Evolutionary conservation across 2,888 invertebrate genomes (phyloP), one percentile per base, ranked within the genome.

Genomic region (Lithophane semibrunnea): DNA sequence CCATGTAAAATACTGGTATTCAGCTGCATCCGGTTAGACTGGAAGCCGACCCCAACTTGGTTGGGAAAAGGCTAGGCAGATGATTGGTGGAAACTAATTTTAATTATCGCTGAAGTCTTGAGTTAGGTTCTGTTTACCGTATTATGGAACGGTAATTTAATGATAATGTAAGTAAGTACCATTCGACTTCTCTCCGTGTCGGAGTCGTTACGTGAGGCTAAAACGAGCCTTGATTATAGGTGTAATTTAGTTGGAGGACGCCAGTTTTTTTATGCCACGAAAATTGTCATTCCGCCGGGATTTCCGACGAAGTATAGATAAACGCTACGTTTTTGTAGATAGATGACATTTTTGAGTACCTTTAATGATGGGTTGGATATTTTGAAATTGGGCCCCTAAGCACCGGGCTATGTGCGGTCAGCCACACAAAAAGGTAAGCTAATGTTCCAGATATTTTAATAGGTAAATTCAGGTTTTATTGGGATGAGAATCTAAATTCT

Each of bases 241-340:
- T 92, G 92, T 92, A 94, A 95, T 94, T 94, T 94, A 86, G 92
- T 88, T 88, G 88, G 89, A 82, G 83, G 87, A 85, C 85, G 77
- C 66, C 24, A 49, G 82, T 87, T 94, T 94, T 94, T 94, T 94
- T 93, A 88, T 90, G 73, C 37, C 21, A 65, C 67, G 69, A 61
- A 88, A 88, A 90, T 92, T 91, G 90, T 91, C 92, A 92, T 92
- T 91, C 92, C 91, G 79, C 71, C 86, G 84, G 87, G 89, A 90
- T 90, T 92, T 93, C 93, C 91, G 90, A 86, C 89, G 91, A 93
- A 37, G 5, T 93, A 94, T 93, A 93, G 92, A 90, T 89, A 90
- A 92, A 86, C 69, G 91, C 82, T 84, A 74, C 77, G 83, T 93
- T 94, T 93, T 93, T 92, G 88, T 92, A 87, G 82, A 90, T 94